These are phyloP conservation scores for Drosophila burlai DNA, from an alignment of 1,140 invertebrate genomes.

Conservation along the genomic window DNA sequence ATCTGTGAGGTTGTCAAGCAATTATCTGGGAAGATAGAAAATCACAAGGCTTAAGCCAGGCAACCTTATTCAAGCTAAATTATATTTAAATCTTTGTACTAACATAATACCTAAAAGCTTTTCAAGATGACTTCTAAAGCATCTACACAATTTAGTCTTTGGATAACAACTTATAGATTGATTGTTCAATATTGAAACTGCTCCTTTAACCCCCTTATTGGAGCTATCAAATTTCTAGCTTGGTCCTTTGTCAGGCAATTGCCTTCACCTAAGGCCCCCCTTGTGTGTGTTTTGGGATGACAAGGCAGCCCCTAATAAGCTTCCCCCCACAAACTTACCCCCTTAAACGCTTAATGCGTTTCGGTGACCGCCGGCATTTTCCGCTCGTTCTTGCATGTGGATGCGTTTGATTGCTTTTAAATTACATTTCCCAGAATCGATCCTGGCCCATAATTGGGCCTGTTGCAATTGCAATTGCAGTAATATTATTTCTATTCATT, in stretches of 20 bases:
- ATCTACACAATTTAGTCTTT: no score
- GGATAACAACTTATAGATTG: not conserved
- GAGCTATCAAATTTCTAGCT: constrained; percentile 16
- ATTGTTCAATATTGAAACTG: constrained; percentile 13
- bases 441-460: constrained; percentile 33
- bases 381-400: constrained; percentile 57
- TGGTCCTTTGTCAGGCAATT: constrained; percentile 1
- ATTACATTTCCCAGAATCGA: constrained; percentile 58
- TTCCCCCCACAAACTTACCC: not conserved
- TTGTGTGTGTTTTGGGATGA: not conserved
- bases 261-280: no score
- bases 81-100: not conserved
- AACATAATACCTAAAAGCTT: not conserved
- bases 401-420: constrained; percentile 75
- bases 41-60: not conserved
- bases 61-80: not conserved
- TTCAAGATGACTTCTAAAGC: not conserved
- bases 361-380: constrained; percentile 60
- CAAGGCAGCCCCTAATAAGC: not conserved
- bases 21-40: not conserved
- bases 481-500: constrained; percentile 40
- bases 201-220: not conserved
- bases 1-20: not conserved
- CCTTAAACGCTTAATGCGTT: constrained; percentile 29
- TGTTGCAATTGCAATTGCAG: constrained; percentile 21